Base-by-base conservation (phyloP, 2,888 invertebrate species). In the Metellina segmentata region DNA sequence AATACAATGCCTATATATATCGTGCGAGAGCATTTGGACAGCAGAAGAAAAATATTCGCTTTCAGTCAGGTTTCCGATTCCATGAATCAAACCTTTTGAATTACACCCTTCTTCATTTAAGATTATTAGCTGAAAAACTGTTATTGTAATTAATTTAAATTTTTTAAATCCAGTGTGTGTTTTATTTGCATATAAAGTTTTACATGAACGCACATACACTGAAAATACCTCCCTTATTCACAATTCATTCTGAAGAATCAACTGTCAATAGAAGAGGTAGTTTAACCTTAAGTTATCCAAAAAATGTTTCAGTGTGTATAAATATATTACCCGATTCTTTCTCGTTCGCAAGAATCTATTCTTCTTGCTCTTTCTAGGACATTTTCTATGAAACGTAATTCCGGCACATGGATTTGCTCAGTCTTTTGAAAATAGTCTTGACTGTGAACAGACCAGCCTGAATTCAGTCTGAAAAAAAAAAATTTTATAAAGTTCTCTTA, bases 381-480 rank as follows among this genome's bases (percentile, higher is more conserved):
- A 86, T 95, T 94, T 94, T 95, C 94, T 79, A 96, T 96, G 86
- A 95, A 95, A 91, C 95, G 95, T 93, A 96, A 95, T 94, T 96
- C 96, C 19, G 95, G 95, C 61, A 95, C 95, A 83, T 94, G 95
- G 71, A 96, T 94, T 19, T 94, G 94, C 77, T 94, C 94, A 4
- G 34, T 6, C 19, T 83, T 83, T 34, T 19, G 52, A 20, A 89
- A 89, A 16, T 48, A 77, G 16, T 89, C 89, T 90, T 95, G 96
- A 7, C 96, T 96, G 95, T 97, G 97, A 69, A 96, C 96, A 91
- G 97, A 97, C 97, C 97, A 97, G 91, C 97, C 97, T 20, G 97
- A 96, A 94, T 96, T 96, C 93, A 97, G 95, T 95, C 97, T 97
- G 48, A n/a, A 52, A 20, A 13, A 51, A 8, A 13, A 9, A 20